Conservation (phyloP, 2,888 invertebrate genomes). For the Dicyrtoma fusca region DNA sequence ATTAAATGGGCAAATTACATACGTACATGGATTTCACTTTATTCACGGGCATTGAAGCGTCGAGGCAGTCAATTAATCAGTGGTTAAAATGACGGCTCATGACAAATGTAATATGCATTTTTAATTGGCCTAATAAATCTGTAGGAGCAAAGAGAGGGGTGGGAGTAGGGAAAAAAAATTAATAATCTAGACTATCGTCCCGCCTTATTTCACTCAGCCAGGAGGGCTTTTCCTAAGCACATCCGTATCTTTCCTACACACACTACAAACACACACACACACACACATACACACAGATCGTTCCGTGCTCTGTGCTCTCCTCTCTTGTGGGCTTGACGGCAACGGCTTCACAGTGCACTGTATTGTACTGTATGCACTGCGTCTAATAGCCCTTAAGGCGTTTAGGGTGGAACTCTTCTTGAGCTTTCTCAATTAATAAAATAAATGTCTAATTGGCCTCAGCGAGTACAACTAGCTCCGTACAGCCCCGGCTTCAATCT, state of each 20-base stretch:
- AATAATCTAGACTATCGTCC: conserved; percentile 23
- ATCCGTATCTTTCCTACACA: conserved; percentile 5
- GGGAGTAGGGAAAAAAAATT: conserved; percentile 18
- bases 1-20: not conserved
- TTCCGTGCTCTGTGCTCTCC: too few species aligned
- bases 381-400: conserved; percentile 10
- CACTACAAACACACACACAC: too few species aligned
- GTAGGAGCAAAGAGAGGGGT: conserved; percentile 4
- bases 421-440: conserved; percentile 37
- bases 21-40: conserved; percentile 15
- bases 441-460: conserved; percentile 36
- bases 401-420: conserved; percentile 19
- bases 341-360: not conserved
- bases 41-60: conserved; percentile 23
- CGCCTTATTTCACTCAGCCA: conserved; percentile 33
- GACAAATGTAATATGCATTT: conserved; percentile 24
- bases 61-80: conserved; percentile 26
- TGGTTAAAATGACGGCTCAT: conserved; percentile 26
- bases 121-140: conserved; percentile 38
- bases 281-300: too few species aligned
- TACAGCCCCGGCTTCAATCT: conserved; percentile 4
- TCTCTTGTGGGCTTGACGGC: not conserved
- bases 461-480: too few species aligned
- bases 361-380: too few species aligned
- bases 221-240: conserved; percentile 27